Percentiles rank a stretch among this genome's conserved stretches.
Evolutionary conservation across 2,797 vertebrate species (phyloP).

Genomic region (Sebastolobus altivelis): DNA sequence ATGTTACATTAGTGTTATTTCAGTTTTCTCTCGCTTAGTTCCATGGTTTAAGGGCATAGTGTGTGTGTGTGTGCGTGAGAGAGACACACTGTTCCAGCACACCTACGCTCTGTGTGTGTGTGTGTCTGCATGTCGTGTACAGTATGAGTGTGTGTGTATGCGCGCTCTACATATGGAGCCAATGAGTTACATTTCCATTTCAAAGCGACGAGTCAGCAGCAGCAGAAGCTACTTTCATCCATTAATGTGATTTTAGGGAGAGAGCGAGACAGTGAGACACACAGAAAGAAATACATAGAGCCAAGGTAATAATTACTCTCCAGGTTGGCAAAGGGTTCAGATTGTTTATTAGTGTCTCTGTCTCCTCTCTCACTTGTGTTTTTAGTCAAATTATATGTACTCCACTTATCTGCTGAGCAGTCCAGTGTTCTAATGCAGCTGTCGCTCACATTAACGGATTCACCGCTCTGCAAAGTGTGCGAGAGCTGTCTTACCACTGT

Average conservation of each 20-base stretch:
- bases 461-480: constrained; percentile 25
- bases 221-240: constrained; percentile 83
- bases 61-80: constrained; percentile 33
- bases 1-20: constrained; percentile 82
- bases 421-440: constrained; percentile 48
- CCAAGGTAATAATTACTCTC: constrained; percentile 72
- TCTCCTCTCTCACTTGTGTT: constrained; percentile 43
- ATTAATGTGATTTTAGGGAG: constrained; percentile 83
- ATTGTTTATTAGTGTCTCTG: constrained; percentile 63
- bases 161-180: constrained; percentile 75
- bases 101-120: constrained; percentile 52
- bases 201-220: constrained; percentile 83
- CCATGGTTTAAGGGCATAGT: constrained; percentile 79
- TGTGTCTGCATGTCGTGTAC: constrained; percentile 23
- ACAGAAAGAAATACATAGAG: constrained; percentile 61
- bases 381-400: constrained; percentile 39
- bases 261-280: constrained; percentile 72
- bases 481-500: constrained; percentile 11
- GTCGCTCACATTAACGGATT: constrained; percentile 58
- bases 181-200: constrained; percentile 85
- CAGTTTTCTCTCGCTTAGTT: constrained; percentile 74
- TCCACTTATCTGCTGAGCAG: constrained; percentile 43
- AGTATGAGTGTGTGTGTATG: constrained; percentile 40
- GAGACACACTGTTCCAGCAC: constrained; percentile 45
- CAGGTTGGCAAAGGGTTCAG: constrained; percentile 60